phyloP scores from a whole-genome alignment of 2,888 invertebrate genomes.

The Thereva unica region DNA sequence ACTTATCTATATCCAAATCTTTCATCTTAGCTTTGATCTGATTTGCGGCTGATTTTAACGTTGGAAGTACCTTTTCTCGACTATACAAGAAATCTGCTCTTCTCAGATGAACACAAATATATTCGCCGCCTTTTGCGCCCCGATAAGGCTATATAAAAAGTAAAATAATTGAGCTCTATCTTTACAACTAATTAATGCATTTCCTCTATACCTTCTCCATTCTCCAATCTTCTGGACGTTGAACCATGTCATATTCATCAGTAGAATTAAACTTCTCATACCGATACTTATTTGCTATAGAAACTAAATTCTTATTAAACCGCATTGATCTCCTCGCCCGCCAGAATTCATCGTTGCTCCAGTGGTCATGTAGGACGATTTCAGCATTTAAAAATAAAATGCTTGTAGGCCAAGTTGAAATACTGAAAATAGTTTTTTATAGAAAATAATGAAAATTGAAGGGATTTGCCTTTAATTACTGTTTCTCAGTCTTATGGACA shows the following conservation, averaged over 20 bases:
- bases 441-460: not conserved
- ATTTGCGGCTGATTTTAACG: conserved; percentile 72
- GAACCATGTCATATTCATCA: conserved; percentile 64
- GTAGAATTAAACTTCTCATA: conserved; percentile 65
- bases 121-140: conserved; percentile 68
- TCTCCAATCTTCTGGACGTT: conserved; percentile 66
- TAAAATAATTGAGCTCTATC: not conserved
- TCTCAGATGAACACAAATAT: conserved; percentile 84
- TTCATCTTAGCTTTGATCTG: conserved; percentile 70
- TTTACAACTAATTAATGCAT: not conserved
- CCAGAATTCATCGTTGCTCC: conserved; percentile 85
- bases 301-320: conserved; percentile 71
- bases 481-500: conserved; percentile 51
- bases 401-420: conserved; percentile 43
- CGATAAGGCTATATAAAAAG: conserved; percentile 55
- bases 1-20: conserved; percentile 62
- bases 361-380: conserved; percentile 83
- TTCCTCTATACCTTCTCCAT: conserved; percentile 57
- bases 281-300: conserved; percentile 72
- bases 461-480: conserved; percentile 1
- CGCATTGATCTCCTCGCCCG: conserved; percentile 86
- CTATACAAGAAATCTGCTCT: conserved; percentile 84
- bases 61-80: conserved; percentile 75
- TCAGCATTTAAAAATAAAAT: conserved; percentile 68
- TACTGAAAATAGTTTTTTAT: conserved; percentile 8